Evolutionary conservation across 2,797 vertebrate genomes (phyloP).

Genomic region (Enoplosus armatus): DNA sequence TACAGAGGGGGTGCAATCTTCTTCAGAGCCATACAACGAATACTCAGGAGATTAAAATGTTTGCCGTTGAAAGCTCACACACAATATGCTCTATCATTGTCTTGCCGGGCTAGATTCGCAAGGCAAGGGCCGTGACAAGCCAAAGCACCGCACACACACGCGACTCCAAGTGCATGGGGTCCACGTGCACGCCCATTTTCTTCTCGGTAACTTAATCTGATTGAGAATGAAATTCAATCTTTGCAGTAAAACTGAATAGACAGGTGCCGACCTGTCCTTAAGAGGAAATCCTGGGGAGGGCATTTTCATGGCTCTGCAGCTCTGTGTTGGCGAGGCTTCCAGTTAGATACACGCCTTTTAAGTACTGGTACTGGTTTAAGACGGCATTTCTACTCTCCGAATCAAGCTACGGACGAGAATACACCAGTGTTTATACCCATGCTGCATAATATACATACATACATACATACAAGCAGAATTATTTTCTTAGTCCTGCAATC

Average conservation of each 20-base stretch:
- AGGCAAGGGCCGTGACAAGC: neutral
- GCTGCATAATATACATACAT: neutral
- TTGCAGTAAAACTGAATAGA: slow-evolving; percentile 13
- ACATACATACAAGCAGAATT: neutral
- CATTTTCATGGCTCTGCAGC: slow-evolving; percentile 17
- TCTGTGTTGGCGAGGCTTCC: neutral
- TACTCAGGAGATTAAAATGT: slow-evolving; percentile 13
- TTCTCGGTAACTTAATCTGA: slow-evolving; percentile 18
- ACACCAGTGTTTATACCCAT: neutral
- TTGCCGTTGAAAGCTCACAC: slow-evolving; percentile 14
- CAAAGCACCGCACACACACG: neutral
- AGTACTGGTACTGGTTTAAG: neutral
- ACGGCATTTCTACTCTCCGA: neutral
- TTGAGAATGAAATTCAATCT: slow-evolving; percentile 37
- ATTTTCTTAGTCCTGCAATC: neutral
- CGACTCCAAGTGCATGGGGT: neutral
- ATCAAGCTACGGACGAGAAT: neutral
- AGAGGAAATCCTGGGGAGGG: slow-evolving; percentile 20
- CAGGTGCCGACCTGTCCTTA: slow-evolving; percentile 41
- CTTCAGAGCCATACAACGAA: slow-evolving; percentile 22
- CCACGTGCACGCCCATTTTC: neutral
- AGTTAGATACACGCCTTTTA: neutral
- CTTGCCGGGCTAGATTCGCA: slow-evolving; percentile 3
- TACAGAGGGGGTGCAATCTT: slow-evolving; percentile 9
- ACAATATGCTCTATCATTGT: neutral